Evolutionary conservation across 2,888 invertebrate species (phyloP).

Genomic region (Ochlodes sylvanus): DNA sequence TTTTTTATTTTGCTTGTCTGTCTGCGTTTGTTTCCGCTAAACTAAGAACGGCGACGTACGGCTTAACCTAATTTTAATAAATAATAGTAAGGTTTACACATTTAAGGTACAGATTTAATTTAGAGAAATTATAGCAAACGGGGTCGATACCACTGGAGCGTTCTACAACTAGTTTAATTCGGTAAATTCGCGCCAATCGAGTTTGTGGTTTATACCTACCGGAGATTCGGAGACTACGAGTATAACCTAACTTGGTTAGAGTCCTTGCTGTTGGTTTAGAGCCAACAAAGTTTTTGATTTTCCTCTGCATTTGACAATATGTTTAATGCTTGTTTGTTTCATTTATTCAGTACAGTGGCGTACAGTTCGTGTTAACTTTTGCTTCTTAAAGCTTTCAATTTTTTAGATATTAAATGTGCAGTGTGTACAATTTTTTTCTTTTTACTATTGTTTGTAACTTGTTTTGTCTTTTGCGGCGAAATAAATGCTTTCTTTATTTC

Average conservation of each 20-base stretch:
- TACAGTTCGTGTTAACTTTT: too few species aligned
- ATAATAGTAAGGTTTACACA: background rate
- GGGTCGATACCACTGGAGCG: conserved; percentile 15
- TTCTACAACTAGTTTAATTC: conserved; percentile 21
- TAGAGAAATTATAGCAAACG: conserved; percentile 1
- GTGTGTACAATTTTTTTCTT: too few species aligned
- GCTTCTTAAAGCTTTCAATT: too few species aligned
- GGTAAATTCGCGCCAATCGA: conserved; percentile 22
- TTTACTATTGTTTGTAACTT: too few species aligned
- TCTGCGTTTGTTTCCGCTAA: too few species aligned
- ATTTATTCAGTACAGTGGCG: too few species aligned
- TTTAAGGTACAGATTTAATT: background rate
- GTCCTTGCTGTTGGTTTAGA: background rate
- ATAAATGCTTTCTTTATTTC: too few species aligned
- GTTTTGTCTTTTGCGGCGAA: too few species aligned
- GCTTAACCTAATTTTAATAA: too few species aligned
- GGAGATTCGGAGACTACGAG: background rate
- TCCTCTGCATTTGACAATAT: background rate
- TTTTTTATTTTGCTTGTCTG: too few species aligned
- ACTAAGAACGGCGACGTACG: too few species aligned
- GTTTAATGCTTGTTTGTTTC: background rate
- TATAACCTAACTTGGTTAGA: background rate
- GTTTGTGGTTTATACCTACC: conserved; percentile 23
- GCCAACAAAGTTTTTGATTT: background rate
- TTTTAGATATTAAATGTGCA: too few species aligned